Base-by-base conservation (phyloP, 2,113 vertebrate species). In the Nanorana parkeri region DNA sequence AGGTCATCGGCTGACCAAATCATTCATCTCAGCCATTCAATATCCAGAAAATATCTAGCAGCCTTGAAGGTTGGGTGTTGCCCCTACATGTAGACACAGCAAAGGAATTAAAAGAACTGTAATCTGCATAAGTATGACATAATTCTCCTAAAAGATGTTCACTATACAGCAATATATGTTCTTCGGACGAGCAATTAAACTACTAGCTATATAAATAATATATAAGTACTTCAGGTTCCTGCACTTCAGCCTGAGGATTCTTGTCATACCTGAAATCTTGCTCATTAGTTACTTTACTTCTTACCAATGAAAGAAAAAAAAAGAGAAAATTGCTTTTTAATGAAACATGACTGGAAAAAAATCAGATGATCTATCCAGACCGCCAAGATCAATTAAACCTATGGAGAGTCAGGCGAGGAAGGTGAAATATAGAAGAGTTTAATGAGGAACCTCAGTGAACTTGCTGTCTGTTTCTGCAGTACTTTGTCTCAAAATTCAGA, bases 401-500 rank as follows among this genome's bases (percentile, higher is more conserved):
- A 29, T 24, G 15, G 69, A 73, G 52, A 73, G 15, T 29, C 28
- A 28, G n/a, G 52, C 26, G 58, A 26, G 58, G 52, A 54, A 32
- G 13, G 54, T 26, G 52, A 29, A 61, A 61, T 60, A 75, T 41
- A 41, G 56, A 29, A 75, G 55, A 60, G 15, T 61, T 61, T 41
- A 75, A 75, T 75, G 29, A 61, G 72, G 56, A 78, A 66, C 63
- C 51, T 55, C 47, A 32, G 23, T 55, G 76, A 67, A 78, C 76
- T 28, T 66, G 17, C 63, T 56, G 63, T 17, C 76, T 55, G 36
- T 65, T 60, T 66, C 63, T 67, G 17, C 52, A 65, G 47, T 47
- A 28, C 74, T n/a, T 29, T 67, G 32, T 78, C 63, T 56, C 76
- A 67, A 56, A n/a, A 78, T 55, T 77, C 51, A 77, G 41, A 5